Evolutionary conservation across 2,113 vertebrate species (phyloP).

Genomic region (Brienomyrus longianalis): DNA sequence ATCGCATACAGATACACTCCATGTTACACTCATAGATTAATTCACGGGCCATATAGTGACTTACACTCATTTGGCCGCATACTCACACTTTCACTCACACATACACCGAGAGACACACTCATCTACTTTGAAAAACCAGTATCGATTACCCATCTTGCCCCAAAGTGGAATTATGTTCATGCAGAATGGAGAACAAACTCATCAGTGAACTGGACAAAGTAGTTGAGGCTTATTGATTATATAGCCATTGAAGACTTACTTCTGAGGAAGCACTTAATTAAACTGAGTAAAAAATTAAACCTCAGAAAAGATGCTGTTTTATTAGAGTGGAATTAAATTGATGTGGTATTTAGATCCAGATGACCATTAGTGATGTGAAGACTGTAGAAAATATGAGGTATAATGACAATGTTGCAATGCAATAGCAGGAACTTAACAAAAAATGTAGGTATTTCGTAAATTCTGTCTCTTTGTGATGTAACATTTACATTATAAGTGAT

Average conservation of each 20-base stretch:
- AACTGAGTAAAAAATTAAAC: conserved; percentile 10
- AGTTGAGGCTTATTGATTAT: conserved; percentile 22
- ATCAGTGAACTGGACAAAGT: conserved; percentile 20
- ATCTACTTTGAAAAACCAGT: background rate
- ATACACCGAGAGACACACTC: background rate
- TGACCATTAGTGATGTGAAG: background rate
- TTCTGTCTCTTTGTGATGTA: background rate
- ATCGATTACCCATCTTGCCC: conserved; percentile 9
- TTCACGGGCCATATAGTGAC: background rate
- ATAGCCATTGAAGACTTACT: conserved; percentile 10
- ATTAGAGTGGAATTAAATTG: background rate
- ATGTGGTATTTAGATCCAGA: background rate
- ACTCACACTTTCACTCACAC: conserved; percentile 9
- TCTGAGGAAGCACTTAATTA: conserved; percentile 19
- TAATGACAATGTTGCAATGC: background rate
- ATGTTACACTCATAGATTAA: background rate
- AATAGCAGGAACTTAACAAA: background rate
- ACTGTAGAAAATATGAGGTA: background rate
- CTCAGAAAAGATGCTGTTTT: background rate
- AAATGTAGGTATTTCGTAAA: background rate
- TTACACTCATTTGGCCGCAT: background rate
- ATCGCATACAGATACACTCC: background rate
- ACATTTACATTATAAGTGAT: background rate
- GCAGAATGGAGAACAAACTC: background rate
- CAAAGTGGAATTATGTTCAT: conserved; percentile 12